Base-by-base conservation (phyloP, 2,888 invertebrate genomes). In the Cantharis flavilabris region DNA sequence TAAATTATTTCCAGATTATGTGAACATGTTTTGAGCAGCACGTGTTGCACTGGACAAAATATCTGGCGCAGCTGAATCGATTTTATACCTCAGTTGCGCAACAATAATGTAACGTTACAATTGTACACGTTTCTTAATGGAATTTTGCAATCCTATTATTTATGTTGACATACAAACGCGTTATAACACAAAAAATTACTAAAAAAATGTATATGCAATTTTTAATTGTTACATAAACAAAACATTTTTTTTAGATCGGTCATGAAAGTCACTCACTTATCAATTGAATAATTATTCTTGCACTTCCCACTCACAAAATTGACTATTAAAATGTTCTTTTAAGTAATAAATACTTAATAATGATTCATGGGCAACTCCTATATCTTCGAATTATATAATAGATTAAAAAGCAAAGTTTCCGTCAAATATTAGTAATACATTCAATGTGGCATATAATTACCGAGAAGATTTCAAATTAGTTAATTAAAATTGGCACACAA, bases 81-180 rank as follows among this genome's bases (percentile, higher is more conserved):
- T 81, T 80, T 79, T 77, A 71, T 74, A 77, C 76, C 79, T 76
- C 70, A 75, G 80, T 82, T 82, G 82, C 82, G 82, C 82, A 82
- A 81, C 79, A 73, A 78, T 76, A 77, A 73, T 70, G 78, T 73
- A 72, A 75, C 76, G 79, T 77, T 76, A 63, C 72, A 71, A 73
- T 73, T 49, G 70, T 33, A 70, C 63, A 64, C 67, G 67, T 72
- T 72, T 49, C 65, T 67, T 67, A 72, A 72, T 72, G 65, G 13
- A 33, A 67, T 67, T 67, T 67, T 18, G 49, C 20, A 67, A 67
- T 67, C 20, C 65, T 67, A 23, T 67, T 67, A 20, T 67, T 23
- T 20, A 20, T 20, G 65, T 67, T 67, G 20, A 20, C 13, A 67
- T 23, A 67, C 18, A 64, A 64, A 23, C 18, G 64, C 64, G 65